Percentiles rank a stretch among this genome's conserved stretches.
phyloP scores from a whole-genome alignment of 2,797 vertebrate genomes.

The Oreortyx pictus region DNA sequence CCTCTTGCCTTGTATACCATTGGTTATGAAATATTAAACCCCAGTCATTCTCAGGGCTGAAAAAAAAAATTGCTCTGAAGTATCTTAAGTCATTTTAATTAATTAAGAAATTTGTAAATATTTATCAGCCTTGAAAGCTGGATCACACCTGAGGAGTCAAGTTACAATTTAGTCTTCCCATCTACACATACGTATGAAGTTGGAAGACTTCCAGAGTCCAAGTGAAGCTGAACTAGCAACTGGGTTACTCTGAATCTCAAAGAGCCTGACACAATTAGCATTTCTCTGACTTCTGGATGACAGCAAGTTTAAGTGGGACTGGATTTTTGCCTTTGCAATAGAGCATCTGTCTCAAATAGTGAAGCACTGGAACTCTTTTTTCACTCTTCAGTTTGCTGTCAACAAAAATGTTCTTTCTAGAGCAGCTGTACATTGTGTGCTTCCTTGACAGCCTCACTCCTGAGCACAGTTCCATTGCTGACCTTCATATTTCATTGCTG shows the following conservation, averaged over 20 bases:
- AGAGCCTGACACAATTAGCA: background rate
- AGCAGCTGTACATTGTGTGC: background rate
- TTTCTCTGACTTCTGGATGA: background rate
- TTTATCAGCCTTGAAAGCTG: background rate
- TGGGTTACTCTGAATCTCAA: background rate
- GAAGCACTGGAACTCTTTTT: background rate
- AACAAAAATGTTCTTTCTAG: background rate
- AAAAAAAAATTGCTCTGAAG: background rate
- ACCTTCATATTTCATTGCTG: slow-evolving; percentile 42
- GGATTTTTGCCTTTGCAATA: background rate
- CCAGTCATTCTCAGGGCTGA: background rate
- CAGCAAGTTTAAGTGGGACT: background rate
- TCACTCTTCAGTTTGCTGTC: background rate
- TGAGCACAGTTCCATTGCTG: background rate
- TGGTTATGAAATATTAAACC: background rate
- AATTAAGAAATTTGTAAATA: background rate
- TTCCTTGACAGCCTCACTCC: background rate
- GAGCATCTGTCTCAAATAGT: background rate
- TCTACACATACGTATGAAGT: background rate
- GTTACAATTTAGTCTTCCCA: background rate
- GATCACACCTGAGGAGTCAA: background rate
- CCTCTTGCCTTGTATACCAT: background rate
- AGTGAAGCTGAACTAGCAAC: background rate
- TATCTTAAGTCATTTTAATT: background rate
- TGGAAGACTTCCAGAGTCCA: background rate